Percentiles rank a stretch among this genome's conserved stretches.
Conservation (phyloP, 2,888 invertebrate genomes). For the Agrochola lota region DNA sequence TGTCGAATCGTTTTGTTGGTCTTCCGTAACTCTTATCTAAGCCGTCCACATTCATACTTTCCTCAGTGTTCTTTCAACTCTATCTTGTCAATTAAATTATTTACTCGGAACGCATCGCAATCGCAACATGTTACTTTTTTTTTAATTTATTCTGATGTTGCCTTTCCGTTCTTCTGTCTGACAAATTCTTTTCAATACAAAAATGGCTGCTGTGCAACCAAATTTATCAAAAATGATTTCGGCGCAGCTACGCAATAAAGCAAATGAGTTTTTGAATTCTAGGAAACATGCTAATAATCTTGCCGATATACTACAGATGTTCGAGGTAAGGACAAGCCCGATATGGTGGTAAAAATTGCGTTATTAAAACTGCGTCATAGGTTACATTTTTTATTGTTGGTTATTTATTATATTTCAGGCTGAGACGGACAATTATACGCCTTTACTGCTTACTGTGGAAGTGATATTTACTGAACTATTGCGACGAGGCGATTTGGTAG, state of each 20-base stretch:
- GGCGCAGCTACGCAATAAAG: constrained; percentile 92
- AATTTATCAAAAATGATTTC: constrained; percentile 91
- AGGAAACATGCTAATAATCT: constrained; percentile 92
- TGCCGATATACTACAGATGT: constrained; percentile 92
- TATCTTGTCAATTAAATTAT: constrained; percentile 27
- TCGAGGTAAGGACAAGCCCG: constrained; percentile 88
- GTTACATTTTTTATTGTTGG: constrained; percentile 74
- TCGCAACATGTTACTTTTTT: constrained; percentile 13
- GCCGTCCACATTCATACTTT: background rate
- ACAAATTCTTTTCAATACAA: constrained; percentile 83
- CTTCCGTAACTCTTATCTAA: too few species aligned
- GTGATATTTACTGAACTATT: constrained; percentile 93
- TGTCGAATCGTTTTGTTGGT: background rate
- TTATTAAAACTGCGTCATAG: constrained; percentile 77
- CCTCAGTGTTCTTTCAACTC: background rate
- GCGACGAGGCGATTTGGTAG: constrained; percentile 92
- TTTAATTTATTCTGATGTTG: constrained; percentile 59
- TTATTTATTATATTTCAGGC: constrained; percentile 80
- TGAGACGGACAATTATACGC: constrained; percentile 86
- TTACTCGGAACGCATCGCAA: constrained; percentile 49
- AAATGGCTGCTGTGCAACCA: constrained; percentile 86
- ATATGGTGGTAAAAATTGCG: constrained; percentile 39
- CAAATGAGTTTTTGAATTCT: constrained; percentile 93
- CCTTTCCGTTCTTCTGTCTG: constrained; percentile 58
- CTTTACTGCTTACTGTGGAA: constrained; percentile 93